Evolutionary conservation across 2,113 vertebrate species (phyloP), one percentile per base, ranked within the genome.

Genomic region (Sylvia atricapilla): DNA sequence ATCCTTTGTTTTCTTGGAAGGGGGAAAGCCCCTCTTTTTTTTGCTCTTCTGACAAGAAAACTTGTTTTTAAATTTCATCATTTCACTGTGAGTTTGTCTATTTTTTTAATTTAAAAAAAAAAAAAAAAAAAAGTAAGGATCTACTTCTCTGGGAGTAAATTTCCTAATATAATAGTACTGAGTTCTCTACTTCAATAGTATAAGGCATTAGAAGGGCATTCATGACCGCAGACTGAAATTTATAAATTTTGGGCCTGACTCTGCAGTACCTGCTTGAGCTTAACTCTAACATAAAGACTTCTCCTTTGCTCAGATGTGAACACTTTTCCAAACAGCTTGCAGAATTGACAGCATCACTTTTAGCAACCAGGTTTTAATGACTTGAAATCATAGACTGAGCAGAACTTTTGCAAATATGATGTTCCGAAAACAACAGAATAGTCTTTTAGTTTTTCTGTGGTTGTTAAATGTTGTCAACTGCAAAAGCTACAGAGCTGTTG

Each of bases 1-100:
- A 97, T 96, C 94, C 97, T 98, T 98, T 98, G 97, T 98, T 98
- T 98, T 96, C 89, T 84, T 95, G 91, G 70, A 83, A 84, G 80
- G 59, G 92, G 49, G 50, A n/a, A 87, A 69, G 22, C 12, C 44
- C 62, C 46, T 95, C 89, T 86, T 86, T 94, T n/a, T 97, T 14
- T 41, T 41, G 92, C 91, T 98, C 90, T 96, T 96, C 96, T 97
- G 97, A 97, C 97, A 98, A 94, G 95, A 97, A 97, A 95, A 93
- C 90, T 97, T 97, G 97, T 90, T 93, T 97, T 97, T 93, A 60
- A 64, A 96, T 97, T 96, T 97, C 79, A 93, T 98, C 96, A 95
- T 97, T 98, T 98, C 93, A 89, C 80, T 97, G 59, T 90, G 90
- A 91, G 97, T 97, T 97, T 97, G 83, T 90, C 85, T 96, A 92